Evolutionary conservation across 2,797 vertebrate genomes (phyloP).

Genomic region (Poecilia wingei): DNA sequence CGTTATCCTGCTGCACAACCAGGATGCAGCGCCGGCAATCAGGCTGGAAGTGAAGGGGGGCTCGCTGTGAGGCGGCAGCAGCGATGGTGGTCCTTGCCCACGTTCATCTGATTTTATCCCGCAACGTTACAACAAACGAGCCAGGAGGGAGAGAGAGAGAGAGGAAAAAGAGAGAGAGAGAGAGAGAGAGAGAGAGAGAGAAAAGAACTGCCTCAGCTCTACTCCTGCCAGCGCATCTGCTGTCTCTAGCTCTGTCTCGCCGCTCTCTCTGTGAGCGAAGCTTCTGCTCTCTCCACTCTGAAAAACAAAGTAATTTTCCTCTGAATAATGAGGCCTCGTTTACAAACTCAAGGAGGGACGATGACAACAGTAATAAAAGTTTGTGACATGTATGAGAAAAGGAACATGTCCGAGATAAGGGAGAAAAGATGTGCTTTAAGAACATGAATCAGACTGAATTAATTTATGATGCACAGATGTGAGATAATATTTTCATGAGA

Average conservation of each 20-base stretch:
- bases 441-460: neutral
- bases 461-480: neutral
- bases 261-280: conserved; percentile 39
- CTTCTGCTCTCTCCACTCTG: conserved; percentile 42
- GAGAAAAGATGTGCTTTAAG: neutral
- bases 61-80: conserved; percentile 36
- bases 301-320: conserved; percentile 45
- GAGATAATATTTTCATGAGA: neutral
- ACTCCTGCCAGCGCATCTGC: conserved; percentile 65
- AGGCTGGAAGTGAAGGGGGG: conserved; percentile 39
- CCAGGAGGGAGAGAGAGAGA: conserved; percentile 24
- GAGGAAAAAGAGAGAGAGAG: conserved; percentile 7
- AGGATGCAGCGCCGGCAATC: conserved; percentile 48
- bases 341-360: neutral
- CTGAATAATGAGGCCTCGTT: conserved; percentile 11
- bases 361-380: neutral
- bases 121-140: conserved; percentile 63
- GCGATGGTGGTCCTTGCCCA: conserved; percentile 43
- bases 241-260: conserved; percentile 48
- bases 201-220: conserved; percentile 35
- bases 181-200: conserved; percentile 1
- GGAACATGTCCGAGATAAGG: neutral
- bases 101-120: conserved; percentile 56
- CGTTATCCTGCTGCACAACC: conserved; percentile 60
- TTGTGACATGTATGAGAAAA: neutral